Base-by-base conservation (phyloP, 2,888 invertebrate species). In the Scaptomyza caliginosa region DNA sequence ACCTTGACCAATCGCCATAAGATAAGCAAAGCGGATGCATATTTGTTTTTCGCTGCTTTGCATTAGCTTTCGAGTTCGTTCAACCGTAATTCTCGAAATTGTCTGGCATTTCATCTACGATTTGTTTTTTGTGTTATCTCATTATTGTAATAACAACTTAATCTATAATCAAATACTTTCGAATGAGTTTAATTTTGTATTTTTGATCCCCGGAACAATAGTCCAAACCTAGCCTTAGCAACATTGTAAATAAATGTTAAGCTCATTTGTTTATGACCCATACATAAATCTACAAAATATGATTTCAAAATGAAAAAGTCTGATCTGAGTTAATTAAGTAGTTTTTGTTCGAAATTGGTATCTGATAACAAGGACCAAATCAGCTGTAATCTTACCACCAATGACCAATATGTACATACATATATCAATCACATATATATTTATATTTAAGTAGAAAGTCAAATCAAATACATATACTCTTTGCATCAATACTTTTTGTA, bases 371-470 rank as follows among this genome's bases (percentile, higher is more conserved):
- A 23, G 43, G 43, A 59, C 58, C 58, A 58, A 58, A 17, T 28
- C 36, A 58, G 36, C 17, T 43, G 16, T 58, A 59, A n/a, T 58
- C 28, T 43, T 43, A 58, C 36, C 43, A 28, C 13, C n/a, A 36
- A 58, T 17, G 58, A 58, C 42, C 58, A 58, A 58, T 36, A 36
- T 58, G 40, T 34, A 42, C 16, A 34, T 36, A 56, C 16, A 30
- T 21, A 46, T 11, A 43, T 43, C 26, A 30, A 30, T 17, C 30
- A 19, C 28, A 17, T 16, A 34, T 16, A n/a, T 4, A 16, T 6
- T 4, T 30, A 30, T 30, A n/a, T 30, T 30, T 56, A 5, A 56
- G 30, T 32, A 21, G 16, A 16, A 24, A 58, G 13, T 43, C 59
- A 28, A 58, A 43, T 43, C 43, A 30, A 43, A 17, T 16, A n/a